A percentile compares a stretch with the other conserved stretches of the same genome.
Evolutionary conservation across 1,140 invertebrate species (phyloP).

Genomic region (Helicoverpa armigera): DNA sequence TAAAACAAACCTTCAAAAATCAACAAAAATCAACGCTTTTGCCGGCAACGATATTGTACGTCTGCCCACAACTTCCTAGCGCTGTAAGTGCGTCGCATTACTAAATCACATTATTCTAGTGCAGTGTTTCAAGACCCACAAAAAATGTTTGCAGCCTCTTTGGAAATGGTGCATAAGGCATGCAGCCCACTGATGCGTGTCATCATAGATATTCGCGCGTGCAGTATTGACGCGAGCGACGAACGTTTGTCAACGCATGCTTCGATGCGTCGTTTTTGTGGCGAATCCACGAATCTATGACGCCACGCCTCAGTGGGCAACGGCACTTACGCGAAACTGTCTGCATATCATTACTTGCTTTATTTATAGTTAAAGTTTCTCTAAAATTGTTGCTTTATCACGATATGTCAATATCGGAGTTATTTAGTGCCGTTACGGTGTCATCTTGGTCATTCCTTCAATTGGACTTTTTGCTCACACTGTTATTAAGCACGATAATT

Average conservation of each 20-base stretch:
- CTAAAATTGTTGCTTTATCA: slow-evolving; percentile 10
- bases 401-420: slow-evolving; percentile 15
- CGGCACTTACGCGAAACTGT: slow-evolving; percentile 43
- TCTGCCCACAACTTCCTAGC: not conserved
- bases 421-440: slow-evolving; percentile 18
- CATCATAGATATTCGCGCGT: slow-evolving; percentile 31
- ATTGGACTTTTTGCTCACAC: not conserved
- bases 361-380: slow-evolving; percentile 40
- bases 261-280: slow-evolving; percentile 38
- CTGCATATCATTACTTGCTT: slow-evolving; percentile 36
- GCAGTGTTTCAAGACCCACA: not conserved
- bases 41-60: not conserved
- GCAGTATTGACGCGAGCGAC: slow-evolving; percentile 32
- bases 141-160: slow-evolving; percentile 22
- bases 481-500: no score
- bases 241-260: slow-evolving; percentile 43
- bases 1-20: no score
- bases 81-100: not conserved
- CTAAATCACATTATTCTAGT: not conserved
- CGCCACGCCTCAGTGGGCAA: slow-evolving; percentile 33
- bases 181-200: slow-evolving; percentile 35
- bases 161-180: slow-evolving; percentile 37
- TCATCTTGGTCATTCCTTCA: not conserved
- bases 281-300: slow-evolving; percentile 37
- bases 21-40: no score